Evolutionary conservation across 2,797 vertebrate genomes (phyloP).

Genomic region (Passerculus sandwichensis): DNA sequence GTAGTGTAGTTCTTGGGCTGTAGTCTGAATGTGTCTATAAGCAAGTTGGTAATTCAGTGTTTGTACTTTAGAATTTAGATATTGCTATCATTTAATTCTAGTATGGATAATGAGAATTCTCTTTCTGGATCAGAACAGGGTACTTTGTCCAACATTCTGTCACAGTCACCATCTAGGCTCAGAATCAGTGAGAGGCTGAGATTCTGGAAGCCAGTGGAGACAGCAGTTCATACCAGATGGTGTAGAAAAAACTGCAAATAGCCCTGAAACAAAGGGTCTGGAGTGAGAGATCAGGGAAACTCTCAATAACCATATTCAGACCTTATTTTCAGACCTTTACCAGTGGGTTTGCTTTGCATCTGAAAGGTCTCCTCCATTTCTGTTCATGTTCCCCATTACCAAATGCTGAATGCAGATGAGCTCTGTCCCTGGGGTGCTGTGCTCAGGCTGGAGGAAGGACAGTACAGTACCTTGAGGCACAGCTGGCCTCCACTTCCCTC

Average conservation of each 20-base stretch:
- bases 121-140: background rate
- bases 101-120: background rate
- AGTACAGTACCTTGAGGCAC: background rate
- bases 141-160: background rate
- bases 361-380: background rate
- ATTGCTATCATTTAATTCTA: background rate
- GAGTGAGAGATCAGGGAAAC: background rate
- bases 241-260: background rate
- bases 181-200: background rate
- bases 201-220: background rate
- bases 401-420: background rate
- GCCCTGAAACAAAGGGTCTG: background rate
- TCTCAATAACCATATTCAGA: background rate
- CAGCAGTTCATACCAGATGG: background rate
- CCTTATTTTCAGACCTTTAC: background rate
- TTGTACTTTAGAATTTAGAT: background rate
- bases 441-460: background rate
- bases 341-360: background rate
- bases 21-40: background rate
- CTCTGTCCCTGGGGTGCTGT: background rate
- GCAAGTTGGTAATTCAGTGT: background rate
- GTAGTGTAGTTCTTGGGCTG: background rate
- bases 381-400: background rate
- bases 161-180: background rate
- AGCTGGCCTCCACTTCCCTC: background rate